phyloP scores from a whole-genome alignment of 1,140 invertebrate genomes.

The Drosophila saltans region DNA sequence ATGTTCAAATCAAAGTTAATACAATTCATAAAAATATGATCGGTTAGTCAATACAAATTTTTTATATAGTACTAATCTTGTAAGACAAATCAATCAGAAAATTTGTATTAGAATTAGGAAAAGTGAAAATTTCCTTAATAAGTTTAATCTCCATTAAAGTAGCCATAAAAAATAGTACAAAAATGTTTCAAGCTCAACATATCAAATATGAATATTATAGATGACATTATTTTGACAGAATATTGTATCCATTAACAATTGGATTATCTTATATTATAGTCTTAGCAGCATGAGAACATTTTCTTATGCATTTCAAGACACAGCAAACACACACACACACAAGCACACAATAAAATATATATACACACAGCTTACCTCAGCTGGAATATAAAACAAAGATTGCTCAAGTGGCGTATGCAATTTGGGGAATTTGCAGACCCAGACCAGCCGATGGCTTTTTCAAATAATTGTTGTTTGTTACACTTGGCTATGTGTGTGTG shows the following conservation, averaged over 20 bases:
- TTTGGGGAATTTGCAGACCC: conserved; percentile 22
- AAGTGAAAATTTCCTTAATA: no score
- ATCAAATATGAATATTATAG: no score
- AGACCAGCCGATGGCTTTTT: conserved; percentile 13
- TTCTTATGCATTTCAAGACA: not conserved
- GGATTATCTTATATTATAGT: conserved; percentile 1
- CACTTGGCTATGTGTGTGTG: not conserved
- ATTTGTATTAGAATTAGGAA: no score
- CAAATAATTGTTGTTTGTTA: conserved; percentile 1
- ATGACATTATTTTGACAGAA: not conserved
- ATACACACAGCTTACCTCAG: not conserved
- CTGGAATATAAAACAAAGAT: conserved; percentile 12
- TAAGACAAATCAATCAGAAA: no score
- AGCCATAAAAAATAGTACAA: no score
- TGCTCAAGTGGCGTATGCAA: conserved; percentile 27
- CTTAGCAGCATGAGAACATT: not conserved
- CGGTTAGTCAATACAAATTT: no score
- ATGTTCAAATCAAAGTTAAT: no score
- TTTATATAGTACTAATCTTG: no score
- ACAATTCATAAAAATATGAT: no score
- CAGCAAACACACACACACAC: not conserved
- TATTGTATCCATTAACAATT: not conserved
- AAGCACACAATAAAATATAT: not conserved
- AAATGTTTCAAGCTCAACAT: no score
- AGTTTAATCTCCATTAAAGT: no score